Evolutionary conservation across 2,797 vertebrate species (phyloP).

Genomic region (Eurystomus glaucurus): DNA sequence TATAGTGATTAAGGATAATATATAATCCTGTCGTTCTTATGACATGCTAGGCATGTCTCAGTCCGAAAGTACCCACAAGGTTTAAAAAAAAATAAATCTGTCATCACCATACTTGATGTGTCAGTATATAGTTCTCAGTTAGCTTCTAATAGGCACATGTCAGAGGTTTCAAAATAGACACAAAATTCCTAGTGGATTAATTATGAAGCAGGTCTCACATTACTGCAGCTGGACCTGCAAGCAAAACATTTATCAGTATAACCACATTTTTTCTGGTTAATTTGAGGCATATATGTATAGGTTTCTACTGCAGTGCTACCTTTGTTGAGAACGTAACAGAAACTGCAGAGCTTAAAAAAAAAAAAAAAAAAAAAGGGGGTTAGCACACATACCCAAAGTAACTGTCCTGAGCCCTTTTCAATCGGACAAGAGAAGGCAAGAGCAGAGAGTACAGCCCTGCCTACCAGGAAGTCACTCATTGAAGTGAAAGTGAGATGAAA

Average conservation of each 20-base stretch:
- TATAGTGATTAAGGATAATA: not conserved
- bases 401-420: not conserved
- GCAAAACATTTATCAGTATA: not conserved
- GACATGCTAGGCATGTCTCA: not conserved
- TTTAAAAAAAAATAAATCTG: not conserved
- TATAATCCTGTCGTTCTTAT: not conserved
- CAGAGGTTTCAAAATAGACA: conserved; percentile 40
- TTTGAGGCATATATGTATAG: not conserved
- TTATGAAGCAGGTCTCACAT: not conserved
- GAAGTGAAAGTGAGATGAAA: not conserved
- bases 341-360: not conserved
- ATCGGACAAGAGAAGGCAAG: not conserved
- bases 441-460: not conserved
- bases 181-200: conserved; percentile 12
- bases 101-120: not conserved
- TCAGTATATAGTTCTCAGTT: not conserved
- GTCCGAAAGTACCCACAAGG: not conserved
- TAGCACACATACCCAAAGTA: not conserved
- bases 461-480: not conserved
- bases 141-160: not conserved
- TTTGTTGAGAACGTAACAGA: not conserved
- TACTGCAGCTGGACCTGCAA: not conserved
- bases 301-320: not conserved
- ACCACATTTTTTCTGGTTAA: not conserved
- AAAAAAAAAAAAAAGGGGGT: not conserved